These are phyloP conservation scores for Ia io DNA, from an alignment of 2,113 vertebrate genomes.

Conservation along the genomic window DNA sequence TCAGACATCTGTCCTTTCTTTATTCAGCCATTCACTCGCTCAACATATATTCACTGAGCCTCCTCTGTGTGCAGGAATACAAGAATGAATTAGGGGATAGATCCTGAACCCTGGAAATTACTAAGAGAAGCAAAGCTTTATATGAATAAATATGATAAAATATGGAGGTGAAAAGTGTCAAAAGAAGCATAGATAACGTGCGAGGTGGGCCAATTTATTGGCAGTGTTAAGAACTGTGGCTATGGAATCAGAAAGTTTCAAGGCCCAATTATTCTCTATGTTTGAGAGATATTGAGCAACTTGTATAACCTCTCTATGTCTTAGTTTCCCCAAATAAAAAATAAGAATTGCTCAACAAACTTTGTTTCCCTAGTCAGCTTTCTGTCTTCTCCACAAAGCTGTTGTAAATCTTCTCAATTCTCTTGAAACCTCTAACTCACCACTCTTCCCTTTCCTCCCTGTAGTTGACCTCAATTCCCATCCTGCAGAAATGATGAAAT, in stretches of 20 bases:
- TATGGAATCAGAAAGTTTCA: not conserved
- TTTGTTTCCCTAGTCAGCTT: not conserved
- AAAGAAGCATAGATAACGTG: not conserved
- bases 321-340: not conserved
- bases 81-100: not conserved
- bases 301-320: not conserved
- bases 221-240: not conserved
- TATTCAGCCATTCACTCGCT: not conserved
- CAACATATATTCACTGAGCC: not conserved
- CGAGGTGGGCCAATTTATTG: no score
- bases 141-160: not conserved
- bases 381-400: conserved; percentile 35
- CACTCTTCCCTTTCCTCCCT: not conserved
- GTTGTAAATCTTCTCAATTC: conserved; percentile 51
- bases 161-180: not conserved
- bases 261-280: not conserved
- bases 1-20: not conserved
- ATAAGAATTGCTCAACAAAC: not conserved
- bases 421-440: not conserved
- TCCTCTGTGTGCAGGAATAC: not conserved
- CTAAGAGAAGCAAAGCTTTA: not conserved
- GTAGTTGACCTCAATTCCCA: conserved; percentile 18
- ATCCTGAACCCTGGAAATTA: not conserved
- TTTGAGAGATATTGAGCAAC: not conserved
- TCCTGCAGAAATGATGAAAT: conserved; percentile 25